Evolutionary conservation across 2,888 invertebrate species (phyloP), one percentile per base, ranked within the genome.

Genomic region (Choristoneura rosaceana): DNA sequence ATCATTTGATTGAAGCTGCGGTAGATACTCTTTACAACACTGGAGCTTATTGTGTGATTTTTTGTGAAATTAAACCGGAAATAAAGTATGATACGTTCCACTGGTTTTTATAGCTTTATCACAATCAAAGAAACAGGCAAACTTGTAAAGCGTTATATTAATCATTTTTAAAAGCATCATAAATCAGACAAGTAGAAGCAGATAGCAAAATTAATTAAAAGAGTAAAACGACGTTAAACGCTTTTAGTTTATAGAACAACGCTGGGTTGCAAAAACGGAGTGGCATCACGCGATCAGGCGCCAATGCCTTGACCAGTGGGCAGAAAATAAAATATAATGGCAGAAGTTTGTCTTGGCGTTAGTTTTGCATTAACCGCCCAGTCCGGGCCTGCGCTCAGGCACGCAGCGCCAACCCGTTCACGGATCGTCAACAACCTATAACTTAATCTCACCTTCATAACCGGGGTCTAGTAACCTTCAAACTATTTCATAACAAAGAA

Each of bases 371-470:
- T 15, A 38, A n/a, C 52, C 60, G 65, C 68, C 55, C 55, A 88
- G 77, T 88, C 76, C 90, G 81, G 73, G 82, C 82, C 91, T 87
- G 86, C 78, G 73, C 73, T 25, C 34, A 59, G 59, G 59, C 78
- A 78, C 80, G 79, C 79, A 83, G 80, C 79, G 78, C 81, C 81
- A 87, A 85, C 85, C 84, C 84, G 86, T 87, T 87, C 83, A 84
- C 82, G 82, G 86, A 81, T 87, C 87, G 88, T 89, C 90, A 87
- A 88, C 84, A 81, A 85, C 81, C 84, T 85, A 87, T 85, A 87
- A 85, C 85, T 86, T 89, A 88, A 89, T 89, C 85, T 86, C 79
- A 76, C 77, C 78, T 78, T 71, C 69, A 61, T 78, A 75, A 77
- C 74, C 70, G 74, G 76, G 71, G 67, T 68, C 70, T 74, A 74